Percentiles rank a stretch among this genome's conserved stretches.
phyloP scores from a whole-genome alignment of 1,140 invertebrate species.

The Alviniconcha marisindica region DNA sequence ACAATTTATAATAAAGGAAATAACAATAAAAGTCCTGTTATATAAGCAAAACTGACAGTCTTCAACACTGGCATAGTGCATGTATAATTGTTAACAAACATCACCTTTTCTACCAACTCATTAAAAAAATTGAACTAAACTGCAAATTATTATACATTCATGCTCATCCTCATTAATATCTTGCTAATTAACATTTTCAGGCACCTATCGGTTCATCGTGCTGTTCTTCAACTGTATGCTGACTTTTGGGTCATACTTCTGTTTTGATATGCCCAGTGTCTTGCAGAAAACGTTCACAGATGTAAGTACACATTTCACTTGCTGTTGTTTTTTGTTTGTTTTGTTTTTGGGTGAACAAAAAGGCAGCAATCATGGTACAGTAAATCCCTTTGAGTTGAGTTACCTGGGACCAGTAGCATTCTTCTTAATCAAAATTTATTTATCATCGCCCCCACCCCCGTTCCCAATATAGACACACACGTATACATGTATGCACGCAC shows the following conservation, averaged over 20 bases:
- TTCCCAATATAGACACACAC: no score
- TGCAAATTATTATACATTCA: not conserved
- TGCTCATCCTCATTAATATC: not conserved
- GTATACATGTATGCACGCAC: no score
- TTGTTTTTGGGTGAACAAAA: no score
- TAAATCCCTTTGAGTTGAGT: no score
- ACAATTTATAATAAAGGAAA: not conserved
- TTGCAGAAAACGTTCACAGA: constrained; percentile 73
- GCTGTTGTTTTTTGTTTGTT: no score
- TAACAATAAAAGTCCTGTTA: not conserved
- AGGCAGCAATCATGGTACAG: no score
- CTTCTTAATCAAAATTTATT: no score
- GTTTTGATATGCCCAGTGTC: constrained; percentile 78
- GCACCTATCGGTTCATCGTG: constrained; percentile 71
- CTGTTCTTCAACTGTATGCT: constrained; percentile 77
- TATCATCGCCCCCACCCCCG: no score
- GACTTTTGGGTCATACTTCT: constrained; percentile 77
- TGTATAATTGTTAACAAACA: not conserved
- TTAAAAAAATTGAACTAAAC: no score
- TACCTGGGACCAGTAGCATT: no score
- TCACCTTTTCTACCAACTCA: not conserved
- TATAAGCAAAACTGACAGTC: not conserved
- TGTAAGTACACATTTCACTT: constrained; percentile 49
- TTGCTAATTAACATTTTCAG: constrained; percentile 61
- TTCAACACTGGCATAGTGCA: not conserved